A percentile compares a stretch with the other conserved stretches of the same genome.
Evolutionary conservation across 2,797 vertebrate genomes (phyloP).

Genomic region (Sebastolobus alascanus): DNA sequence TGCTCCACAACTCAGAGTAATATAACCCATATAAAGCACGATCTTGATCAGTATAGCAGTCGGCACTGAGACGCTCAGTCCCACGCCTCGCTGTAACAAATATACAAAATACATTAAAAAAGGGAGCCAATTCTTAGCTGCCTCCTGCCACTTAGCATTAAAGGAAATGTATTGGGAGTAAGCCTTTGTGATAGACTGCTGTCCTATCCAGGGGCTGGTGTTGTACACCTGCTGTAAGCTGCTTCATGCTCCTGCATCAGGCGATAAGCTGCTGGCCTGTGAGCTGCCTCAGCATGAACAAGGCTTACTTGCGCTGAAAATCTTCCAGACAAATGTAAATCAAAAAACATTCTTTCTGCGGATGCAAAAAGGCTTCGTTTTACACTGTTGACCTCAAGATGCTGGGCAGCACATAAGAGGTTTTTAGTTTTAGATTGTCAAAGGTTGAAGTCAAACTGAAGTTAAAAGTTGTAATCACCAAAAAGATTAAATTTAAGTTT

Average conservation of each 20-base stretch:
- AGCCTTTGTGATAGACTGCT: constrained; percentile 63
- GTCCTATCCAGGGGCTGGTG: constrained; percentile 48
- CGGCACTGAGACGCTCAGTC: constrained; percentile 12
- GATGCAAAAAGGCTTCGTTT: constrained; percentile 1
- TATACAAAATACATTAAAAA: constrained; percentile 19
- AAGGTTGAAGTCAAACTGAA: background rate
- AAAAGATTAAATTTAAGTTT: background rate
- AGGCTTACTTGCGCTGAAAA: constrained; percentile 37
- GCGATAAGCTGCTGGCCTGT: constrained; percentile 62
- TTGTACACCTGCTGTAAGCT: constrained; percentile 72
- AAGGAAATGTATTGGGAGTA: constrained; percentile 40
- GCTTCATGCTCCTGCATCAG: constrained; percentile 59
- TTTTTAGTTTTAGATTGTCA: constrained; percentile 1
- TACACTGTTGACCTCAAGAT: constrained; percentile 9
- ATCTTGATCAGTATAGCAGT: constrained; percentile 41
- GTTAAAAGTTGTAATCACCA: background rate
- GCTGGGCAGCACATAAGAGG: background rate
- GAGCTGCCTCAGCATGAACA: constrained; percentile 59
- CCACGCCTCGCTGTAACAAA: constrained; percentile 12
- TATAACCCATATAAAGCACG: constrained; percentile 35
- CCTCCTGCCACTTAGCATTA: constrained; percentile 44
- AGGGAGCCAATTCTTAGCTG: background rate
- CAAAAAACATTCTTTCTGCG: constrained; percentile 14
- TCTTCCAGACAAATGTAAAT: constrained; percentile 53
- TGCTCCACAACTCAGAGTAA: constrained; percentile 45